Evolutionary conservation across 2,888 invertebrate species (phyloP), one percentile per base, ranked within the genome.

Genomic region (Meloe dianella): DNA sequence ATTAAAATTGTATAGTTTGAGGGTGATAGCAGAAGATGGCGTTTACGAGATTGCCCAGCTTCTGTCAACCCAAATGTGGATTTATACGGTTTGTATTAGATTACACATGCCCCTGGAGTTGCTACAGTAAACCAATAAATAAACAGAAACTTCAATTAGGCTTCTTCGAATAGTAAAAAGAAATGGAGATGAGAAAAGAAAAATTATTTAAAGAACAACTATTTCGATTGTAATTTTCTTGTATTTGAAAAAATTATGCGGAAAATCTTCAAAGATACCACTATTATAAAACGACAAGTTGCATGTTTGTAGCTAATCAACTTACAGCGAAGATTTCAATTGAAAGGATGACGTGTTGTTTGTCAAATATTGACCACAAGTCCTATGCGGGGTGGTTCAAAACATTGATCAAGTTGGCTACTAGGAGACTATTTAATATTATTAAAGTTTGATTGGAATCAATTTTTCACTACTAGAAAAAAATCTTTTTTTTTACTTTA

Each of bases 61-160:
- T 80, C 84, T 84, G 85, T 84, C 85, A 84, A 83, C 81, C 82
- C 80, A 84, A 85, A 85, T 84, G 84, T 83, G 84, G 84, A 85
- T 85, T 85, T 85, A 85, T 85, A 83, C 81, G 81, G 82, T 79
- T 82, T 79, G 82, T 84, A 84, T 84, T 84, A 83, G 84, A 85
- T 85, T 85, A 85, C 84, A 84, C 80, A 83, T 82, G 80, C 80
- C 82, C 80, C 76, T 69, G 65, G 77, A 77, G 80, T 77, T 75
- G 79, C 78, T 77, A 75, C 78, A 77, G 78, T 78, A 75, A 76
- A 73, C 80, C 82, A 80, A 82, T 82, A 82, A 82, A 82, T 82
- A 82, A 81, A 79, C 80, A 76, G 80, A 79, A 81, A 80, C 81
- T 81, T 81, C 81, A 82, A 82, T 82, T 82, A 82, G 80, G 81